These are phyloP conservation scores for Naja naja DNA, from an alignment of 2,113 vertebrate genomes.

Conservation along the genomic window DNA sequence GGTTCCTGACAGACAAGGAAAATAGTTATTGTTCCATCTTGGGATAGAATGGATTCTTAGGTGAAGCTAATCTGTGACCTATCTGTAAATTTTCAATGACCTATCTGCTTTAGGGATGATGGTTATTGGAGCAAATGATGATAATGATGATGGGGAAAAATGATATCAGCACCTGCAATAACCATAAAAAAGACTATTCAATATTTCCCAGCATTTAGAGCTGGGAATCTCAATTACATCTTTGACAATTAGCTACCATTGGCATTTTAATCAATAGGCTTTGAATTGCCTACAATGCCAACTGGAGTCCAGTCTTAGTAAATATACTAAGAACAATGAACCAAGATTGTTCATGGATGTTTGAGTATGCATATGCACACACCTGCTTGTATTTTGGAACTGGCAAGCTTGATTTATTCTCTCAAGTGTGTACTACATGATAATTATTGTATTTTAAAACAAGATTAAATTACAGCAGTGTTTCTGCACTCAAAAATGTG, in stretches of 20 bases:
- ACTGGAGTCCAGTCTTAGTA: background rate
- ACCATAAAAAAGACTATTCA: background rate
- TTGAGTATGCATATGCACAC: background rate
- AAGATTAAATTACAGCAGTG: constrained; percentile 19
- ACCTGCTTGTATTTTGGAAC: background rate
- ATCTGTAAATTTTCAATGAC: background rate
- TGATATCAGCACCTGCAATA: background rate
- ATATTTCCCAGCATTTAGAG: background rate
- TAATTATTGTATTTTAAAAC: constrained; percentile 15
- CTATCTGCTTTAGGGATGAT: background rate
- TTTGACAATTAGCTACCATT: background rate
- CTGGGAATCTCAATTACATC: background rate
- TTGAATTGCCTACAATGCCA: background rate
- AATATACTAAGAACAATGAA: background rate
- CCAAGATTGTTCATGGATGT: background rate
- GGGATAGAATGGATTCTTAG: background rate
- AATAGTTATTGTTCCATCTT: background rate
- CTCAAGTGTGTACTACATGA: background rate
- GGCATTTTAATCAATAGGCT: background rate
- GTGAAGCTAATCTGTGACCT: background rate
- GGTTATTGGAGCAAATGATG: background rate
- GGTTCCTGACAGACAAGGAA: background rate
- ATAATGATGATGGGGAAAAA: background rate
- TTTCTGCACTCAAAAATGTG: constrained; percentile 9
- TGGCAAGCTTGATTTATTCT: constrained; percentile 22